phyloP scores from a whole-genome alignment of 2,888 invertebrate genomes.

The Eupithecia centaureata region DNA sequence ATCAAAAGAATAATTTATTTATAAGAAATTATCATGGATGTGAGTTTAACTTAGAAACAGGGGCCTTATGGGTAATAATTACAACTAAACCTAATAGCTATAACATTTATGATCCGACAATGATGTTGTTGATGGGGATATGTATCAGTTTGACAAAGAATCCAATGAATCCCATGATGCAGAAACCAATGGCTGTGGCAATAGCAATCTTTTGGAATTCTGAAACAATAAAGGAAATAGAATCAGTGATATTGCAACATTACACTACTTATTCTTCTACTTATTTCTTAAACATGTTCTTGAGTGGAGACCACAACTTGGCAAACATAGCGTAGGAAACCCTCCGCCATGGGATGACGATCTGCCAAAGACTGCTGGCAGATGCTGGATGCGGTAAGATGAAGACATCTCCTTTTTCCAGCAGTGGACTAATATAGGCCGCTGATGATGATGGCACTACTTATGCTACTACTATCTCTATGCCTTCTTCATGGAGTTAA shows the following conservation, averaged over 20 bases:
- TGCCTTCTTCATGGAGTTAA: no score
- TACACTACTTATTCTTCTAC: no score
- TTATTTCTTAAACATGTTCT: no score
- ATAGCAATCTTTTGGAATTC: constrained; percentile 99
- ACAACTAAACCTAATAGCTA: constrained; percentile 57
- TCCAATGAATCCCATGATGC: constrained; percentile 99
- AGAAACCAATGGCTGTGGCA: constrained; percentile 99
- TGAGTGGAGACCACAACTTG: no score
- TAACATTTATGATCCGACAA: constrained; percentile 90
- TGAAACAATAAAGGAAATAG: constrained; percentile 73
- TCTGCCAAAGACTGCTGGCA: no score
- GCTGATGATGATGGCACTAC: no score
- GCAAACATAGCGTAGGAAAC: no score
- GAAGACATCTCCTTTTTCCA: no score
- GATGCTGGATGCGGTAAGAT: no score
- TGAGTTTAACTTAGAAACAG: constrained; percentile 65
- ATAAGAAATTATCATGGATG: constrained; percentile 59
- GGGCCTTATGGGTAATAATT: constrained; percentile 69
- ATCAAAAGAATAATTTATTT: constrained; percentile 75
- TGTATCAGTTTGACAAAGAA: constrained; percentile 99
- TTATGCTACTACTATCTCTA: no score
- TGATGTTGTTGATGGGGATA: constrained; percentile 99
- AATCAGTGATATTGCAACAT: background rate
- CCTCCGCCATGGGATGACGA: no score
- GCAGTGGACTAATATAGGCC: no score